Evolutionary conservation across 1,140 invertebrate genomes (phyloP), one percentile per base, ranked within the genome.

Genomic region (Apis florea): DNA sequence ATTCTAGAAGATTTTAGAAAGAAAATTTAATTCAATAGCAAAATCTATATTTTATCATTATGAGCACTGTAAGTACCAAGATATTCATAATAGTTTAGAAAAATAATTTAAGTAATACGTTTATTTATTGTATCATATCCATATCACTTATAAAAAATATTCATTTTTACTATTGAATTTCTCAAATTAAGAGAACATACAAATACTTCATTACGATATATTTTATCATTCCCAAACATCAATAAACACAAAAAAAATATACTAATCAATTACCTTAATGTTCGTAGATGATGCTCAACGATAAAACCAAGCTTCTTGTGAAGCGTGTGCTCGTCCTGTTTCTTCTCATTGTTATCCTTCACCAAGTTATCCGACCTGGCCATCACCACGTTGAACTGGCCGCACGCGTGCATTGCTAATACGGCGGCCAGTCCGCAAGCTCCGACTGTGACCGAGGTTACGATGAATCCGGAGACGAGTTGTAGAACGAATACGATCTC

Each of bases 341-440:
- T 61, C 13, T 67, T 19, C 10, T 47, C 19, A 5, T n/a, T 26
- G 0, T 19, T 26, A 2, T 31, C 40, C 6, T 76, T 59, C 3
- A 88, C 83, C 24, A 81, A 15, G 3, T 84, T 56, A 1, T 89
- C 58, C 40, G 89, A 40, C 68, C 53, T 56, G 11, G 83, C 66
- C 71, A 79, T 74, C 1, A 87, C 59, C 1, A 90, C 82, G 40
- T 73, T 77, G 15, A 89, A 40, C 68, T 90, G 89, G 0, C 89
- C 89, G n/a, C 88, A 89, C 0, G 86, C 85, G 47, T 90, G 89
- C 64, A 70, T 83, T 1, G 88, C 82, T 8, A 90, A 66, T 8
- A 84, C 66, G 0, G 81, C 87, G 0, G 83, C 88, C 24, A 90
- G 61, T 21, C 85, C 88, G 58, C 84, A 88, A 6, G 85, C 66